phyloP scores from a whole-genome alignment of 2,888 invertebrate species.

The Platerodrilus igneus region DNA sequence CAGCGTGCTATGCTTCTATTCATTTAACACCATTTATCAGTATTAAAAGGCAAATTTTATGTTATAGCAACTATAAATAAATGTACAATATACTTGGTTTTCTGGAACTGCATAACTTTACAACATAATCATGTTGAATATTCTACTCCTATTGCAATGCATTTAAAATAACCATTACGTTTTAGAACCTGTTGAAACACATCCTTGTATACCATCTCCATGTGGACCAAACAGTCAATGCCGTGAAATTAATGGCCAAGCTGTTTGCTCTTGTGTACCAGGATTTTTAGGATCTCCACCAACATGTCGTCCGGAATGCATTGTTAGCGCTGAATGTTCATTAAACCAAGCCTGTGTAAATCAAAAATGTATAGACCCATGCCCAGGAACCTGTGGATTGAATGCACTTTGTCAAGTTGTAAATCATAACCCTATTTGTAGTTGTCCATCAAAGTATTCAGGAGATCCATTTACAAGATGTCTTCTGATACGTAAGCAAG shows the following conservation, averaged over 20 bases:
- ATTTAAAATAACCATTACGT: no score
- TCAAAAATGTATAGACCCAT: constrained; percentile 55
- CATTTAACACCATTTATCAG: no score
- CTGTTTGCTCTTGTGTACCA: constrained; percentile 52
- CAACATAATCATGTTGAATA: no score
- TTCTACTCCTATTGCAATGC: no score
- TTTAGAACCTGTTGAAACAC: constrained; percentile 34
- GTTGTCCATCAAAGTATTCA: constrained; percentile 69
- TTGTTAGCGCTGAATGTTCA: constrained; percentile 50
- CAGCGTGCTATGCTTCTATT: no score
- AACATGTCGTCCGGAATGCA: constrained; percentile 51
- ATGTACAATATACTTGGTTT: no score
- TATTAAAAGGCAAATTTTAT: no score
- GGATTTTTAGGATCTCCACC: constrained; percentile 54
- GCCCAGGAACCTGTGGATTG: constrained; percentile 52
- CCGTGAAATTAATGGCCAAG: constrained; percentile 56
- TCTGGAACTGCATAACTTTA: no score
- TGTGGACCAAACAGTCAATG: constrained; percentile 54
- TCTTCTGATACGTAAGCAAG: constrained; percentile 40
- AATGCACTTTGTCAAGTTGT: constrained; percentile 65
- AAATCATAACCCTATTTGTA: constrained; percentile 84
- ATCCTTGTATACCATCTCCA: constrained; percentile 67
- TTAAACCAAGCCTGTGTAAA: constrained; percentile 49
- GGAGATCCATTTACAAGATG: constrained; percentile 78
- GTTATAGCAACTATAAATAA: no score